These are phyloP conservation scores for Drosophila subquinaria DNA, from an alignment of 2,888 invertebrate species.

Conservation along the genomic window DNA sequence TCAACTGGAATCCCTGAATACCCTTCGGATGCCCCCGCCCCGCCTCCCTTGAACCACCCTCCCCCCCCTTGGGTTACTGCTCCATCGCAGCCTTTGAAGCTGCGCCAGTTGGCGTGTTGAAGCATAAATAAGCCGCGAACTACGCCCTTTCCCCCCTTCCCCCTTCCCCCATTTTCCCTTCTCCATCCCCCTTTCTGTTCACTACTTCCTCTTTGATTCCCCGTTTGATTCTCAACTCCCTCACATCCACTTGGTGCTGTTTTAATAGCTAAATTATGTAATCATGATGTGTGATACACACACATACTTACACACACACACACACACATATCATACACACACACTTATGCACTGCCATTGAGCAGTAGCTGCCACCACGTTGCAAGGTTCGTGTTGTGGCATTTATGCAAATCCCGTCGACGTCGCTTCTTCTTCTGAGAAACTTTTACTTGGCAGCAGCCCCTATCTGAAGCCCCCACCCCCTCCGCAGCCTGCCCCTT, in stretches of 20 bases:
- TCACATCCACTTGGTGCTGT: conserved; percentile 46
- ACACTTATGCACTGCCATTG: conserved; percentile 17
- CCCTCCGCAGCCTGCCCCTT: conserved; percentile 58
- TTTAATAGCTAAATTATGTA: conserved; percentile 82
- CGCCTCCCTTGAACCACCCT: background rate
- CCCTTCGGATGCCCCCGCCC: background rate
- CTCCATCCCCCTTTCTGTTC: background rate
- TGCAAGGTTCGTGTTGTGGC: conserved; percentile 62
- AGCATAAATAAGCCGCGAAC: conserved; percentile 76
- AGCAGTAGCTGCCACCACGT: conserved; percentile 22
- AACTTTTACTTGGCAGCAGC: conserved; percentile 70
- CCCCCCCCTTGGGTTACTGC: background rate
- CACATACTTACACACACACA: conserved; percentile 35
- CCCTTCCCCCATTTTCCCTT: background rate
- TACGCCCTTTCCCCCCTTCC: background rate
- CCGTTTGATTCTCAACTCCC: conserved; percentile 4
- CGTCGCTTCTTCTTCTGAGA: conserved; percentile 63
- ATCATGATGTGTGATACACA: conserved; percentile 78
- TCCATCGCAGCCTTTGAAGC: conserved; percentile 67
- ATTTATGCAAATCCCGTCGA: conserved; percentile 79
- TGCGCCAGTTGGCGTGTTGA: conserved; percentile 78
- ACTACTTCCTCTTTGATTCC: background rate
- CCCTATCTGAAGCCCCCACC: background rate
- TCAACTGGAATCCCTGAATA: conserved; percentile 61
- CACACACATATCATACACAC: conserved; percentile 33